Conservation (phyloP, 2,113 vertebrate species). For the Campylomormyrus tamandua region DNA sequence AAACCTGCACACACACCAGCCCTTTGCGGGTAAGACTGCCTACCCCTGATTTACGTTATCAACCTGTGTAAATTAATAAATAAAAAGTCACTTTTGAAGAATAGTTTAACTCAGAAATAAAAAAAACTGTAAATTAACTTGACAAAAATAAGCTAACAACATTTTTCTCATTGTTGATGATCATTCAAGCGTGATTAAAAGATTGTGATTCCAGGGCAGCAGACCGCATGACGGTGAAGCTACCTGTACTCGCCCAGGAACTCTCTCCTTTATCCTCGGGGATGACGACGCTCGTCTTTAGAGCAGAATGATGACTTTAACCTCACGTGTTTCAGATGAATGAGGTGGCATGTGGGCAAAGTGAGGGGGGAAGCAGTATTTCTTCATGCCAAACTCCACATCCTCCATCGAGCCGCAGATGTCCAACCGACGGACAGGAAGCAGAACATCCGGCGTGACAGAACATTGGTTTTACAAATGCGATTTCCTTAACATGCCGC, state of each 20-base stretch:
- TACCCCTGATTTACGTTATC: not conserved
- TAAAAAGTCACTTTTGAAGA: not conserved
- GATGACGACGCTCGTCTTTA: not conserved
- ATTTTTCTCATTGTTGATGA: not conserved
- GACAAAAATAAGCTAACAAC: not conserved
- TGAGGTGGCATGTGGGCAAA: not conserved
- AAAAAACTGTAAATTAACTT: not conserved
- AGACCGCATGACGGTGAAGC: not conserved
- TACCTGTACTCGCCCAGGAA: not conserved
- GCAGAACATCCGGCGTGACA: not conserved
- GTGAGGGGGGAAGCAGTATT: not conserved
- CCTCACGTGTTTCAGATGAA: not conserved
- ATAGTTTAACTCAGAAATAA: not conserved
- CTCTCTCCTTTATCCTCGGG: not conserved
- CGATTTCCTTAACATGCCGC: not conserved
- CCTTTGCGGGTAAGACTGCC: not conserved
- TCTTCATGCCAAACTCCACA: not conserved
- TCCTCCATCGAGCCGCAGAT: not conserved
- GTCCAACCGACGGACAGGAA: not conserved
- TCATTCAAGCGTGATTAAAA: not conserved
- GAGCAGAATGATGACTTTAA: not conserved
- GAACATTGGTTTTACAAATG: slow-evolving; percentile 2
- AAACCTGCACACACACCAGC: not conserved
- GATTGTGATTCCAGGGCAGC: not conserved
- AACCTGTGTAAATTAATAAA: not conserved